Base-by-base conservation (phyloP, 2,797 vertebrate genomes). In the Cephalopachus bancanus region DNA sequence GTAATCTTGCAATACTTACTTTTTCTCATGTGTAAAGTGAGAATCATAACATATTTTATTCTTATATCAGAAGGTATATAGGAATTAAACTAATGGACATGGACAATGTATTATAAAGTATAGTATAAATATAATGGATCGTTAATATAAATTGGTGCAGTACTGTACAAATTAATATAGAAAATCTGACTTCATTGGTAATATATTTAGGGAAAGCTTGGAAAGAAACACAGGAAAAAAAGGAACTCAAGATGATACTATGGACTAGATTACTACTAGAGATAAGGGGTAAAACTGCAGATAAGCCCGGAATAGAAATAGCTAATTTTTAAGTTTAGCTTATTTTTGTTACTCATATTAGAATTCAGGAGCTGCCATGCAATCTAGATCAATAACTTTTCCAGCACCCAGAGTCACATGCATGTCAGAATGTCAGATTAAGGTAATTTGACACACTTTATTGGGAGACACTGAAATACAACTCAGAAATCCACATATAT, bases 381-480 rank as follows among this genome's bases (percentile, higher is more conserved):
- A 85, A 67, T 28, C 65, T 19, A 26, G 49, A 72, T n/a, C 49
- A 37, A 57, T 53, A 19, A n/a, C 11, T 57, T 65, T 69, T 14
- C 28, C 4, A 71, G 30, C 57, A 69, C 19, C 11, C 7, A 57
- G 80, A 72, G 37, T 62, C 60, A 81, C 7, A 0, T 20, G 10
- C n/a, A 84, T 28, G 10, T 60, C 16, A 55, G 33, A 91, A 49
- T 72, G 81, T 53, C 72, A 81, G 14, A 59, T 1, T 49, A 53
- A 71, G 74, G 44, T 72, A 7, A 49, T 16, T 28, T 60, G 20
- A 57, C 33, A 65, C 17, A 20, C 28, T 37, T 4, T 69, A 67
- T 76, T 2, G 14, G 8, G 9, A 10, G 0, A 37, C 8, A 30
- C 26, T 5, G 15, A 28, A 1, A 1, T 2, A 1, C n/a, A 89